Conservation (phyloP, 2,797 vertebrate genomes). For the Sebastiscus tertius region DNA sequence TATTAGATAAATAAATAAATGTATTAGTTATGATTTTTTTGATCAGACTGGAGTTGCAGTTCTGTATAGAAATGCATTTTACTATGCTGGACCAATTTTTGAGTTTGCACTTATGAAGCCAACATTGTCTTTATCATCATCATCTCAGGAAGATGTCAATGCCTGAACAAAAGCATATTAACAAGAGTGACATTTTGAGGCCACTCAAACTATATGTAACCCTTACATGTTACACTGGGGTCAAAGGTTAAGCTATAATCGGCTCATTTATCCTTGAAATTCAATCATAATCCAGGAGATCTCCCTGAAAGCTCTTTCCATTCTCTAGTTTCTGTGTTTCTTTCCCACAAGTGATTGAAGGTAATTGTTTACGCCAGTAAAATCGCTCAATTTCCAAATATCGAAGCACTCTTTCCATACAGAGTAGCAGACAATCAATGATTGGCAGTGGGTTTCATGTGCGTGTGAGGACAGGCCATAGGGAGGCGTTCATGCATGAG, state of each 20-base stretch:
- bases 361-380: slow-evolving; percentile 20
- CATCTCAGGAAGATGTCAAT: not conserved
- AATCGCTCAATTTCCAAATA: slow-evolving; percentile 17
- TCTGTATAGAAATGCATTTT: not conserved
- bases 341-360: slow-evolving; percentile 3
- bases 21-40: not conserved
- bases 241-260: not conserved
- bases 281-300: not conserved
- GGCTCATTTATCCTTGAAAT: slow-evolving; percentile 1
- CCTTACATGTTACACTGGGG: not conserved
- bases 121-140: not conserved
- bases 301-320: slow-evolving; percentile 24
- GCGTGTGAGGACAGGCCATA: not conserved
- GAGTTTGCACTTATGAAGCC: not conserved
- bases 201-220: not conserved
- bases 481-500: not conserved
- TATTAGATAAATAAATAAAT: not conserved
- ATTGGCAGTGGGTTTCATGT: not conserved
- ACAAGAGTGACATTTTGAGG: not conserved
- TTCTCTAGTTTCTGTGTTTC: slow-evolving; percentile 17
- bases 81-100: not conserved
- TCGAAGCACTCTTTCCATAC: not conserved
- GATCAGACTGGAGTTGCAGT: not conserved
- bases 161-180: not conserved
- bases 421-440: slow-evolving; percentile 4